Base-by-base conservation (phyloP, 1,140 invertebrate species). In the Cydia splendana region DNA sequence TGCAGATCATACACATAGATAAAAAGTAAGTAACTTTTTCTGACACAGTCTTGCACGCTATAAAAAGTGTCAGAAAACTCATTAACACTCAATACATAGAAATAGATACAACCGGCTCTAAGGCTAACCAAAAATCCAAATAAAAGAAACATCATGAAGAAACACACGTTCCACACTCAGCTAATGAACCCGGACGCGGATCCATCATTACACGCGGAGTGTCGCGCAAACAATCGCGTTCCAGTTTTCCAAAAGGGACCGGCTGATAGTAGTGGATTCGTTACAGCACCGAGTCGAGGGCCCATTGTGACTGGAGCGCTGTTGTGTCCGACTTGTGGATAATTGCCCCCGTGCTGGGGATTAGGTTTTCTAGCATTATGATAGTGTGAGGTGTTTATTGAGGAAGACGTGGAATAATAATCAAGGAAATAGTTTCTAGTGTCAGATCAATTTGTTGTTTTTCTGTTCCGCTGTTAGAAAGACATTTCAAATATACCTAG, bases 241-340 rank as follows among this genome's bases (percentile, higher is more conserved):
- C 90, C 83, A 92, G 90, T 91, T 89, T 87, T 86, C 83, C 85
- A 83, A 84, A 88, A 89, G 88, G 90, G 87, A 87, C 85, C 81
- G 86, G 84, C 88, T 91, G 90, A 89, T 90, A 91, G 86, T 88
- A 85, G 89, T 88, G 87, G 86, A 90, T 91, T 91, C 90, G 91
- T 93, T 91, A 92, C 88, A 89, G 88, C 85, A 87, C 85, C 84
- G 87, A 84, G 85, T 90, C 86, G 86, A 92, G 91, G 89, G 80
- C 82, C 88, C 85, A 91, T 92, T 91, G 89, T 91, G 89, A 87
- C 76, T 90, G 81, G 86, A 92, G 90, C 79, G 88, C 88, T 90
- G 90, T 87, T 91, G 89, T 91, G 89, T 91, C 88, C 89, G 88
- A 91, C 88, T 91, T 88, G 87, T 86, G 84, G 86, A 87, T 91